A percentile compares a stretch with the other conserved stretches of the same genome.
Conservation (phyloP, 2,888 invertebrate species). For the Hemicrepidius hirtus region DNA sequence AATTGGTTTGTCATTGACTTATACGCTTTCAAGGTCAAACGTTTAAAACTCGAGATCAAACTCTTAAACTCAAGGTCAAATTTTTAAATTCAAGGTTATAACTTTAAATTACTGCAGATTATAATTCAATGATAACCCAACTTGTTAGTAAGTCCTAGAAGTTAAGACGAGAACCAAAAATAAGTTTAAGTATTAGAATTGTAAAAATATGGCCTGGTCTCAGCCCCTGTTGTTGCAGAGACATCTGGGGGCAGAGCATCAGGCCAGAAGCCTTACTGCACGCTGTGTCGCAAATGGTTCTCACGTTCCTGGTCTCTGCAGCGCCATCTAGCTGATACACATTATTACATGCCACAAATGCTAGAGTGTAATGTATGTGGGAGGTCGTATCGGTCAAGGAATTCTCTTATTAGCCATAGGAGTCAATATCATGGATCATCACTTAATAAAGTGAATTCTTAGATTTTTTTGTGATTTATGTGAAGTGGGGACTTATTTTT, state of each 20-base stretch:
- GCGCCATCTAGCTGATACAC: constrained; percentile 66
- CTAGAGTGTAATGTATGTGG: constrained; percentile 72
- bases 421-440: constrained; percentile 71
- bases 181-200: constrained; percentile 31
- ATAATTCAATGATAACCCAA: no score
- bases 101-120: no score
- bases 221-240: constrained; percentile 59
- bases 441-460: constrained; percentile 30
- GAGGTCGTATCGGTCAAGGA: constrained; percentile 60
- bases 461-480: neutral
- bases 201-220: constrained; percentile 34
- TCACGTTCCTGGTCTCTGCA: constrained; percentile 71
- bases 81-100: no score
- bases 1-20: no score
- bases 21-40: no score
- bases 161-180: neutral
- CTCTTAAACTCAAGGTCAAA: no score
- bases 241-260: constrained; percentile 57
- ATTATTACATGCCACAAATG: constrained; percentile 72
- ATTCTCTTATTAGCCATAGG: constrained; percentile 71
- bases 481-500: neutral
- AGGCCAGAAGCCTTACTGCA: constrained; percentile 61
- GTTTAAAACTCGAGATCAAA: no score
- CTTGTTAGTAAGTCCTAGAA: neutral
- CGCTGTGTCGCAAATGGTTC: constrained; percentile 56